Evolutionary conservation across 2,113 vertebrate genomes (phyloP).

Genomic region (Okapia johnstoni): DNA sequence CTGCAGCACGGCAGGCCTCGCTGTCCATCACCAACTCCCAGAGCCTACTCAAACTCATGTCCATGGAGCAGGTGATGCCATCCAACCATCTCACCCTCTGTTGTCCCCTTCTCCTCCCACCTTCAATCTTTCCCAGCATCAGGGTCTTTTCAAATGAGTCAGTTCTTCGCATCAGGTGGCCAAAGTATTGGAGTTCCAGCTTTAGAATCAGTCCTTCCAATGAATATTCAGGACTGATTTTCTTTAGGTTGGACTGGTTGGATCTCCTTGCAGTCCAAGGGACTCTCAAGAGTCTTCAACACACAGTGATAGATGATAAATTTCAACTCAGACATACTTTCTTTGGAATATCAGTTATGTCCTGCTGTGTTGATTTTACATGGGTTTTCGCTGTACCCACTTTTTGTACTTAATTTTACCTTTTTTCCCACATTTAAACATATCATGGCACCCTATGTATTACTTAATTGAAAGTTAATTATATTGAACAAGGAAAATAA

Average conservation of each 20-base stretch:
- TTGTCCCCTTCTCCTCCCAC: neutral
- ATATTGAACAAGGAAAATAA: neutral
- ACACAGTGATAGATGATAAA: neutral
- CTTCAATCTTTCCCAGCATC: neutral
- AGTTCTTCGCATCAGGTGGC: neutral
- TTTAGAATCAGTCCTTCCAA: neutral
- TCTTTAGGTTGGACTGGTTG: neutral
- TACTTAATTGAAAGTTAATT: neutral
- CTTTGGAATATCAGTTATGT: neutral
- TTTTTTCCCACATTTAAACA: neutral
- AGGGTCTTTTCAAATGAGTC: neutral
- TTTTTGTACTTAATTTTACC: neutral
- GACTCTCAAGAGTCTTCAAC: neutral
- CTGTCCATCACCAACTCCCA: neutral
- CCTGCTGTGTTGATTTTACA: neutral
- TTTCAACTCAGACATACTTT: neutral
- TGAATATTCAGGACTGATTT: neutral
- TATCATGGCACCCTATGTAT: neutral
- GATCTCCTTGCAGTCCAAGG: neutral
- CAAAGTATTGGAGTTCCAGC: neutral
- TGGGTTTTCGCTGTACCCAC: neutral
- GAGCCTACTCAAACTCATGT: neutral
- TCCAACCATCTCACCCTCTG: neutral
- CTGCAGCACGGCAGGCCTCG: accelerated
- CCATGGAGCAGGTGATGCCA: neutral